These are phyloP conservation scores for Parascotia fuliginaria DNA, from an alignment of 2,888 invertebrate genomes.

Conservation along the genomic window DNA sequence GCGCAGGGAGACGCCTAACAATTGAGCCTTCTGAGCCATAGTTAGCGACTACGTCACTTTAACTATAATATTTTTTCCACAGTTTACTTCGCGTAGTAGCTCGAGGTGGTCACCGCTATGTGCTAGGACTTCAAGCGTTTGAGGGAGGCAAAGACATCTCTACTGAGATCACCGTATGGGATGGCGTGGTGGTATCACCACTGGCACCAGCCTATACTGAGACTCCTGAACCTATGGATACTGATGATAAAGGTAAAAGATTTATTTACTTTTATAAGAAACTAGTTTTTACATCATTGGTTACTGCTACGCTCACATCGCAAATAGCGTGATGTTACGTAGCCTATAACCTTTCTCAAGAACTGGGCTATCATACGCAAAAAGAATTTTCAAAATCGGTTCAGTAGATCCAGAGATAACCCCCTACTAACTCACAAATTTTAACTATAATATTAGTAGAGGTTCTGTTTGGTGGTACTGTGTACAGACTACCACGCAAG, in stretches of 20 bases:
- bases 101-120: constrained; percentile 97
- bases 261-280: no score
- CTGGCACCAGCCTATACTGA: constrained; percentile 96
- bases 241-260: constrained; percentile 73
- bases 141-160: constrained; percentile 88
- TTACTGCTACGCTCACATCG: background rate
- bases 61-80: constrained; percentile 6
- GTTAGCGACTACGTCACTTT: no score
- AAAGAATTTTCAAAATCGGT: no score
- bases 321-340: background rate
- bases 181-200: constrained; percentile 97
- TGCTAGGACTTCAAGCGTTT: constrained; percentile 88
- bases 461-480: no score
- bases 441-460: no score
- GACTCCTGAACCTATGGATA: constrained; percentile 88
- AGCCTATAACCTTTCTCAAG: no score
- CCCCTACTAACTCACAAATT: no score
- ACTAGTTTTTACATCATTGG: background rate
- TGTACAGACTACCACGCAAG: no score
- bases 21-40: no score
- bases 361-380: no score
- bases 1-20: no score
- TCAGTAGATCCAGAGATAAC: no score
- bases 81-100: constrained; percentile 93
- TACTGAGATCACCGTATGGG: constrained; percentile 98